phyloP scores from a whole-genome alignment of 2,888 invertebrate species.

The Laspeyria flexula region DNA sequence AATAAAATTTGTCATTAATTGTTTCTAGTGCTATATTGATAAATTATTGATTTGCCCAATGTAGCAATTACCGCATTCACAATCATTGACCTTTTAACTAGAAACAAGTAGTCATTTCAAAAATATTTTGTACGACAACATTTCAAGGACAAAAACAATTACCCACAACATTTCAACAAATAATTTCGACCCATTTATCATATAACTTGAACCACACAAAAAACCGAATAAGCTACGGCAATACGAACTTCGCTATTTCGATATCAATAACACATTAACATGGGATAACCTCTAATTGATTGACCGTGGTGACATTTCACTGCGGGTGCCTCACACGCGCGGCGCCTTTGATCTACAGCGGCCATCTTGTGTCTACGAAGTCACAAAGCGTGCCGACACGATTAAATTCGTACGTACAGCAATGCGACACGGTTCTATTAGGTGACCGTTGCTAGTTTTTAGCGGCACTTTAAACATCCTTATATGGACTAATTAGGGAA shows the following conservation, averaged over 20 bases:
- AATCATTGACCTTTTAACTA: too few species aligned
- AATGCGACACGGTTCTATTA: slow-evolving; percentile 80
- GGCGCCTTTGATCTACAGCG: slow-evolving; percentile 70
- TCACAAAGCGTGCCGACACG: slow-evolving; percentile 75
- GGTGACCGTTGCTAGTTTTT: slow-evolving; percentile 63
- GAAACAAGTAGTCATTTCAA: too few species aligned
- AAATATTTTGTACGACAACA: not conserved
- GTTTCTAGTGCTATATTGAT: too few species aligned
- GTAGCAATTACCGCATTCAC: too few species aligned
- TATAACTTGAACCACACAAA: slow-evolving; percentile 45
- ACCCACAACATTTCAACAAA: not conserved
- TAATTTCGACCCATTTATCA: not conserved
- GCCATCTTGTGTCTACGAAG: slow-evolving; percentile 61
- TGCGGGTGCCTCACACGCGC: slow-evolving; percentile 70
- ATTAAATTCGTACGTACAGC: slow-evolving; percentile 82
- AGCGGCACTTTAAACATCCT: slow-evolving; percentile 37
- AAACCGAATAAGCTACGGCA: slow-evolving; percentile 63
- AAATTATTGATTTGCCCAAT: too few species aligned
- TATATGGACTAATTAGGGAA: slow-evolving; percentile 41
- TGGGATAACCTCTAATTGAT: slow-evolving; percentile 78
- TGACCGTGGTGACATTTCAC: slow-evolving; percentile 83
- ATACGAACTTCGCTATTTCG: slow-evolving; percentile 61
- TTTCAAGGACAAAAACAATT: too few species aligned
- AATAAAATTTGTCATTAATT: too few species aligned
- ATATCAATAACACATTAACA: slow-evolving; percentile 78